These are phyloP conservation scores for Aldabrachelys gigantea DNA, from an alignment of 2,113 vertebrate genomes.

Conservation along the genomic window DNA sequence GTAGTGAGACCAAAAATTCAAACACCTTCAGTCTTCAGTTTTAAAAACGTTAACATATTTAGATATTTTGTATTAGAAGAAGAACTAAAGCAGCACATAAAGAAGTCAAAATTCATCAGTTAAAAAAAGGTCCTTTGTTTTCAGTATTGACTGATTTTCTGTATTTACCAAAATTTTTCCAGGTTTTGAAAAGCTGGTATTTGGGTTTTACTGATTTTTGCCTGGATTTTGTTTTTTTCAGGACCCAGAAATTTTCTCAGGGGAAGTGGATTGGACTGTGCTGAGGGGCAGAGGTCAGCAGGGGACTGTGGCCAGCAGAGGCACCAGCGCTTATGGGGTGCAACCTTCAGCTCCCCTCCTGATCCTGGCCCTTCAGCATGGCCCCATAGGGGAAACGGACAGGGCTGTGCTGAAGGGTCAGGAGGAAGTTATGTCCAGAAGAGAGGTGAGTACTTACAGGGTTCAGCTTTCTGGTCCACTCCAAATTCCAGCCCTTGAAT, in stretches of 20 bases:
- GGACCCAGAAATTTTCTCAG: background rate
- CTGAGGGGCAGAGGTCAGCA: background rate
- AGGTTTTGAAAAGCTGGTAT: background rate
- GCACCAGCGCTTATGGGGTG: too few relatives aligned
- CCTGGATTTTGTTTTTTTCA: background rate
- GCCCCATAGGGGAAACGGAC: background rate
- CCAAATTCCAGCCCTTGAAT: background rate
- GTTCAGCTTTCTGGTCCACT: background rate
- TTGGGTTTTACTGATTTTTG: background rate
- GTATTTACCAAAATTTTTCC: background rate
- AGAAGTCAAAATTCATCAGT: background rate
- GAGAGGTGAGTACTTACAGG: background rate
- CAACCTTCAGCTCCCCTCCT: background rate
- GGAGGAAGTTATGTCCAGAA: background rate
- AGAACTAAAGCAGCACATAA: background rate
- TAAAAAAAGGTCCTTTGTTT: background rate
- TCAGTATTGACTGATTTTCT: background rate
- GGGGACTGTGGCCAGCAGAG: background rate
- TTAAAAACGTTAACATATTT: background rate
- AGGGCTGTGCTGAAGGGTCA: background rate
- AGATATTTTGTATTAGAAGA: background rate
- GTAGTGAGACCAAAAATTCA: background rate
- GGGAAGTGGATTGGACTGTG: background rate
- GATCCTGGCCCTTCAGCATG: background rate
- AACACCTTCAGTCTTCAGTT: background rate